These are phyloP conservation scores for Nerophis lumbriciformis DNA, from an alignment of 2,113 vertebrate species.

Conservation along the genomic window DNA sequence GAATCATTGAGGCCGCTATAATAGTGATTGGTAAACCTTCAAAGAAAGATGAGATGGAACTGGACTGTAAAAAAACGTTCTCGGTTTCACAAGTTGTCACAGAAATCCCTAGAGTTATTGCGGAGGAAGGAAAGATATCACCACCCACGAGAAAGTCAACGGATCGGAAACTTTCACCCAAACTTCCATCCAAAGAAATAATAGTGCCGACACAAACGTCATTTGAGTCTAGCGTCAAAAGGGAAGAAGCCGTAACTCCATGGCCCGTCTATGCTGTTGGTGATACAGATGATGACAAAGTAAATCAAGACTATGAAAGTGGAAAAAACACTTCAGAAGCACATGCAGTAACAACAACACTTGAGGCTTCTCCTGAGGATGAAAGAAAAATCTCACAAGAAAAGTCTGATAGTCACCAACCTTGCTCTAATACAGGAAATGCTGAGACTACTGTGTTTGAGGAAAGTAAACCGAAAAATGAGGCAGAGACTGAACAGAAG, in stretches of 20 bases:
- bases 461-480: neutral
- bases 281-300: too few relatives aligned
- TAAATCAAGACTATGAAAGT: too few relatives aligned
- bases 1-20: neutral
- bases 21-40: neutral
- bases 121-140: neutral
- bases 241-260: neutral
- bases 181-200: neutral
- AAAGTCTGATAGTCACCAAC: neutral
- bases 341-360: too few relatives aligned
- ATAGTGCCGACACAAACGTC: neutral
- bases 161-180: neutral
- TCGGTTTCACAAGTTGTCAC: neutral
- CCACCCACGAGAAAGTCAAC: constrained; percentile 40
- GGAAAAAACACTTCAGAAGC: too few relatives aligned
- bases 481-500: neutral
- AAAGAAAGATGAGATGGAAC: neutral
- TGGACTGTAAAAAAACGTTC: neutral
- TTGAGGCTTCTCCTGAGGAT: too few relatives aligned
- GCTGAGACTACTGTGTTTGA: neutral
- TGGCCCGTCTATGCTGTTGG: neutral
- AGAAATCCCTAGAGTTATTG: neutral
- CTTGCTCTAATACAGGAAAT: neutral
- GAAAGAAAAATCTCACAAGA: too few relatives aligned
- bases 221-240: neutral